These are phyloP conservation scores for Nymphalis io DNA, from an alignment of 1,140 invertebrate genomes.

Conservation along the genomic window DNA sequence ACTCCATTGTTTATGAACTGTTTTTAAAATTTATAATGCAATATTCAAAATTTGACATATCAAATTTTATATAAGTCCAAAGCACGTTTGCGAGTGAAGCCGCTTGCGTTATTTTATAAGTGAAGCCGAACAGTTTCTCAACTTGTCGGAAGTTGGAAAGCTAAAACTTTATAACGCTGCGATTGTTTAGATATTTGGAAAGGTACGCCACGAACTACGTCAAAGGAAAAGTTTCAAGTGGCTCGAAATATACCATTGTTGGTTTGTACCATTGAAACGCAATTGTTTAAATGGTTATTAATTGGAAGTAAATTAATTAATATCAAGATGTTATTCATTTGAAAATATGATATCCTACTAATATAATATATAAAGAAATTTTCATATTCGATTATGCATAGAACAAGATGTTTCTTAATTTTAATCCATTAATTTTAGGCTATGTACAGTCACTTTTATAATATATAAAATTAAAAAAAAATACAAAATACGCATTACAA, in stretches of 20 bases:
- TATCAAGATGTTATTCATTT: neutral
- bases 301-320: constrained; percentile 33
- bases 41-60: neutral
- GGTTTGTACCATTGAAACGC: constrained; percentile 47
- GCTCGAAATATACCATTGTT: constrained; percentile 45
- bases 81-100: constrained; percentile 25
- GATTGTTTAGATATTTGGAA: constrained; percentile 62
- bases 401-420: no score
- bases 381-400: no score
- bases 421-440: no score
- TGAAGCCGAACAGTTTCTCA: constrained; percentile 50
- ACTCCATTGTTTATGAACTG: no score
- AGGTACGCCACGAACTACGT: constrained; percentile 51
- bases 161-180: constrained; percentile 55
- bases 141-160: constrained; percentile 54
- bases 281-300: constrained; percentile 39
- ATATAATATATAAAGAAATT: neutral
- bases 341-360: neutral
- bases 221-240: constrained; percentile 68
- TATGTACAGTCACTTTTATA: no score
- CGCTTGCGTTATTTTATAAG: constrained; percentile 44
- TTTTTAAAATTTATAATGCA: neutral
- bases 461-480: no score
- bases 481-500: no score
- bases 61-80: neutral